A percentile compares a stretch with the other conserved stretches of the same genome.
phyloP scores from a whole-genome alignment of 2,113 vertebrate species.

The Penelope pileata region DNA sequence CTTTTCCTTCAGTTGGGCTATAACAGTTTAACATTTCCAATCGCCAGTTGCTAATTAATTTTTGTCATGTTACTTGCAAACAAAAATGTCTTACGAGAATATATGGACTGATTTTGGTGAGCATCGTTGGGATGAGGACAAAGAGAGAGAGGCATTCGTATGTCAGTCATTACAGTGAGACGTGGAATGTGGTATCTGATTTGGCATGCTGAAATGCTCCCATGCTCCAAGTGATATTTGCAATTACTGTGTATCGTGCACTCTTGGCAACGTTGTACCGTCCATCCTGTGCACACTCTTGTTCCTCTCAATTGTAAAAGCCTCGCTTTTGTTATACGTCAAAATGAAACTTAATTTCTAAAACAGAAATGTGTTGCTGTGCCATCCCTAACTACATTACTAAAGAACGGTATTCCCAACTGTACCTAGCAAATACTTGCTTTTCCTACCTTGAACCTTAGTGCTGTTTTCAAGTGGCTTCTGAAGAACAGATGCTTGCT shows the following conservation, averaged over 20 bases:
- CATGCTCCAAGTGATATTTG: background rate
- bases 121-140: background rate
- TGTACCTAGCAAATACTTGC: background rate
- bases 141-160: background rate
- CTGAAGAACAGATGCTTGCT: background rate
- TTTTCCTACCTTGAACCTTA: background rate
- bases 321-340: background rate
- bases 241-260: background rate
- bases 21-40: background rate
- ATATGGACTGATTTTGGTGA: background rate
- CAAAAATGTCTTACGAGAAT: constrained; percentile 8
- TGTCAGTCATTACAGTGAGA: background rate
- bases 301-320: constrained; percentile 14
- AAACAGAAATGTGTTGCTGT: background rate
- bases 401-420: background rate
- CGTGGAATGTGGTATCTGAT: background rate
- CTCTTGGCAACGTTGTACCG: background rate
- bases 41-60: constrained; percentile 33
- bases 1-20: background rate
- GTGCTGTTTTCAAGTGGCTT: background rate
- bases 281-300: background rate
- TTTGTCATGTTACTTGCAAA: constrained; percentile 3
- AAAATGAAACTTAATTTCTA: constrained; percentile 34
- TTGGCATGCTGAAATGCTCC: background rate
- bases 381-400: background rate